Evolutionary conservation across 37 sponge, comb jelly and placozoan genomes (phyloP).

Genomic region (Halisarca cf. caerulea): DNA sequence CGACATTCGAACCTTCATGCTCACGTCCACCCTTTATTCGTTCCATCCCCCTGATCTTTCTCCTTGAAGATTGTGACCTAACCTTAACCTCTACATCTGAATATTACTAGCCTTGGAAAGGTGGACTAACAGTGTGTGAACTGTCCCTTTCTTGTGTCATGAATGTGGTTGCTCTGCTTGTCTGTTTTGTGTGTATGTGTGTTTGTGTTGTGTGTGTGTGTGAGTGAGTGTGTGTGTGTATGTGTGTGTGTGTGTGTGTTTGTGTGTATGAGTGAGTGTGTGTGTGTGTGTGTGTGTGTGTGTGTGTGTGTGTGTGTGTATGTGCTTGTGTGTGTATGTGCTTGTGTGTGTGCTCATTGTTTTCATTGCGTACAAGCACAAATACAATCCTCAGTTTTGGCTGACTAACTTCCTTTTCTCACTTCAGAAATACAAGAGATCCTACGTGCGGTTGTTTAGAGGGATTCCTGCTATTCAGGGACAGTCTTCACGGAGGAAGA

Average conservation of each 20-base stretch:
- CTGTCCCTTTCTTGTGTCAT: no score
- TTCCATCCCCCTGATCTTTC: no score
- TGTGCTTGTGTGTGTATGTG: background rate
- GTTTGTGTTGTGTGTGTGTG: constrained; percentile 13
- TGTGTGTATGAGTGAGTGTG: constrained; percentile 12
- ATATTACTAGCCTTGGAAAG: no score
- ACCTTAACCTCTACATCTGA: no score
- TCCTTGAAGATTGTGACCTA: no score
- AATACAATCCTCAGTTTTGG: no score
- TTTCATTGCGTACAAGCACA: no score
- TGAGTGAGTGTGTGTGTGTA: constrained; percentile 15
- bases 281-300: constrained; percentile 19
- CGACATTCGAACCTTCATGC: no score
- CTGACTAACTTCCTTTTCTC: background rate
- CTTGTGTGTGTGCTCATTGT: background rate
- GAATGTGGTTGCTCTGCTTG: no score
- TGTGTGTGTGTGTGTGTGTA: background rate
- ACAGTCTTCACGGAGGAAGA: background rate
- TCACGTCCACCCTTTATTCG: no score
- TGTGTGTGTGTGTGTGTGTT: constrained; percentile 19
- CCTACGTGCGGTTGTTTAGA: background rate
- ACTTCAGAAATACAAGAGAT: constrained; percentile 16
- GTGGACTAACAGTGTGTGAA: no score
- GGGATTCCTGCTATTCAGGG: constrained; percentile 8
- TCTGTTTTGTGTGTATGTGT: no score